A percentile compares a stretch with the other conserved stretches of the same genome.
These are phyloP conservation scores for Eristalis pertinax DNA, from an alignment of 2,888 invertebrate genomes.

Conservation along the genomic window DNA sequence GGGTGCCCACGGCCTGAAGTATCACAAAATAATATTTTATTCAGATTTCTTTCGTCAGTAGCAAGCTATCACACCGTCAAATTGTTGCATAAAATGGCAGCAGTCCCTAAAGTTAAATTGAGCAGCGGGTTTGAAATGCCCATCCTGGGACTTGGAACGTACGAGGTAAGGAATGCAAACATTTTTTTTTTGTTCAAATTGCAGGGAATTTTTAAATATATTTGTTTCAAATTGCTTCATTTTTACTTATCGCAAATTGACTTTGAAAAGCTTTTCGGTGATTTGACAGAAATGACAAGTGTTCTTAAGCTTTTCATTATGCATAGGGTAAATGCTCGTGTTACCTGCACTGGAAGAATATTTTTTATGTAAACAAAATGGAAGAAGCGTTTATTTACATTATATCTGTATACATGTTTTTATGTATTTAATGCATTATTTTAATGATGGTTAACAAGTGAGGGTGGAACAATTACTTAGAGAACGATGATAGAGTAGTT, in stretches of 20 bases:
- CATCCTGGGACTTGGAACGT: slow-evolving; percentile 87
- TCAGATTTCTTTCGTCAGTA: background rate
- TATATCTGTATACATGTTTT: too few species aligned
- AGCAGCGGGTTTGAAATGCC: slow-evolving; percentile 84
- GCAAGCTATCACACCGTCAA: background rate
- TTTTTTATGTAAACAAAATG: too few species aligned
- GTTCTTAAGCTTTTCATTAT: background rate
- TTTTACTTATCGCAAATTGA: background rate
- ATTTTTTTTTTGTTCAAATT: background rate
- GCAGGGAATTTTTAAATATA: background rate
- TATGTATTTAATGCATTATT: too few species aligned
- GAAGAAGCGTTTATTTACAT: too few species aligned
- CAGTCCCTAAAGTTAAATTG: slow-evolving; percentile 83
- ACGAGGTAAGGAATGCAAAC: slow-evolving; percentile 83
- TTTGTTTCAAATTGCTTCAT: background rate
- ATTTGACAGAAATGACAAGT: slow-evolving; percentile 7
- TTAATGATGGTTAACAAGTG: too few species aligned
- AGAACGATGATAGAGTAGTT: too few species aligned
- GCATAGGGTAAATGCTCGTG: background rate
- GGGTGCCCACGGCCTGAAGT: background rate
- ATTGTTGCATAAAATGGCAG: slow-evolving; percentile 77
- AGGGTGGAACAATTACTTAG: too few species aligned
- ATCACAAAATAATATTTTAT: background rate
- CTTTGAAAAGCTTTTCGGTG: slow-evolving; percentile 2
- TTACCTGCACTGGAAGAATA: background rate